Evolutionary conservation across 2,888 invertebrate genomes (phyloP).

Genomic region (Oscheius myriophilus): DNA sequence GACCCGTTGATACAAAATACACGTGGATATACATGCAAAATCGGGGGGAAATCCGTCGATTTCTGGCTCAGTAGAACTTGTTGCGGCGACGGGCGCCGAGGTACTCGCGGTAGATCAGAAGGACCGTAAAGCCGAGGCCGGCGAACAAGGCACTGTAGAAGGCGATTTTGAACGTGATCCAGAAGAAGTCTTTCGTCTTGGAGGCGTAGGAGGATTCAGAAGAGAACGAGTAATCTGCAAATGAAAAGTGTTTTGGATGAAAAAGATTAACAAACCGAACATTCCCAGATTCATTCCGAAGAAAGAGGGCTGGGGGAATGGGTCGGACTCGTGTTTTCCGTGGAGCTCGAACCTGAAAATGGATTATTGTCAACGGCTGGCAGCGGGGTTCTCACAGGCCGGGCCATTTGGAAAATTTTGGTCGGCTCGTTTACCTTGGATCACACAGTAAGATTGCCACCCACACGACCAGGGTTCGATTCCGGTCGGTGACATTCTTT

Average conservation of each 20-base stretch:
- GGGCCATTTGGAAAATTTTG: too few species aligned
- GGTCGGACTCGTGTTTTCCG: background rate
- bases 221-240: background rate
- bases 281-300: background rate
- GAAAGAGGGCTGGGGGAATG: background rate
- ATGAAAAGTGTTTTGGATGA: background rate
- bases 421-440: too few species aligned
- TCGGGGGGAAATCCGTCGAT: too few species aligned
- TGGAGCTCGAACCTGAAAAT: background rate
- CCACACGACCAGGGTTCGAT: too few species aligned
- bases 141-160: conserved; percentile 9
- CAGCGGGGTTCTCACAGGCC: too few species aligned
- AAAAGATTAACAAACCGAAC: background rate
- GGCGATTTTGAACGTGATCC: conserved; percentile 17
- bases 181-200: background rate
- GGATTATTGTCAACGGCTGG: too few species aligned
- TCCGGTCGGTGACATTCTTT: too few species aligned
- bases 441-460: too few species aligned
- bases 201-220: background rate
- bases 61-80: conserved; percentile 2
- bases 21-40: too few species aligned
- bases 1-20: too few species aligned
- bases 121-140: background rate
- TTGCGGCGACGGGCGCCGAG: background rate
- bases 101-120: conserved; percentile 7